Evolutionary conservation across 2,113 vertebrate genomes (phyloP).

Genomic region (Syngnathus floridae): DNA sequence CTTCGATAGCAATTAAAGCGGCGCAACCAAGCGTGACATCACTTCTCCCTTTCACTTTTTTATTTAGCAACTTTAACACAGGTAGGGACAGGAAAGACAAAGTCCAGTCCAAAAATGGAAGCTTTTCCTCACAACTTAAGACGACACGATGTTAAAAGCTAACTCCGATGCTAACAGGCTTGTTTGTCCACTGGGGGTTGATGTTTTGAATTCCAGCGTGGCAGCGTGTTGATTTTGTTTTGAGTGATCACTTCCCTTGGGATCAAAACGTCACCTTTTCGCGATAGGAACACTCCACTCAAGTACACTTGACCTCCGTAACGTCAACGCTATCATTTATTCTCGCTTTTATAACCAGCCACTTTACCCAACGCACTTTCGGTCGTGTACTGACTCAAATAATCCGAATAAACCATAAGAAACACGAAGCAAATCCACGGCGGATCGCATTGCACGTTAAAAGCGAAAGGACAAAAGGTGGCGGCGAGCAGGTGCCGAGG

Average conservation of each 20-base stretch:
- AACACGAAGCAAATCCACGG: neutral
- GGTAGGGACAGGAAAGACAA: slow-evolving; percentile 10
- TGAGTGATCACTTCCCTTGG: slow-evolving; percentile 30
- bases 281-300: slow-evolving; percentile 1
- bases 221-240: slow-evolving; percentile 21
- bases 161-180: neutral
- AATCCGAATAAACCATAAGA: neutral
- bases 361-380: too few relatives aligned
- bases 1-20: slow-evolving; percentile 36
- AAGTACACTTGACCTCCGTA: neutral
- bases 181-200: neutral
- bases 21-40: slow-evolving; percentile 20
- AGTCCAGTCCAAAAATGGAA: neutral
- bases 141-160: neutral
- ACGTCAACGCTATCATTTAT: neutral
- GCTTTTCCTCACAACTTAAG: slow-evolving; percentile 17
- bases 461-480: slow-evolving; percentile 54
- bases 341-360: neutral
- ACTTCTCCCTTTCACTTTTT: neutral
- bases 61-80: slow-evolving; percentile 17
- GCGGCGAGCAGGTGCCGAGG: slow-evolving; percentile 46
- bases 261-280: slow-evolving; percentile 17
- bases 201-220: slow-evolving; percentile 14
- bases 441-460: slow-evolving; percentile 44
- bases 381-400: too few relatives aligned